Base-by-base conservation (phyloP, 2,113 vertebrate genomes). In the Festucalex cinctus region DNA sequence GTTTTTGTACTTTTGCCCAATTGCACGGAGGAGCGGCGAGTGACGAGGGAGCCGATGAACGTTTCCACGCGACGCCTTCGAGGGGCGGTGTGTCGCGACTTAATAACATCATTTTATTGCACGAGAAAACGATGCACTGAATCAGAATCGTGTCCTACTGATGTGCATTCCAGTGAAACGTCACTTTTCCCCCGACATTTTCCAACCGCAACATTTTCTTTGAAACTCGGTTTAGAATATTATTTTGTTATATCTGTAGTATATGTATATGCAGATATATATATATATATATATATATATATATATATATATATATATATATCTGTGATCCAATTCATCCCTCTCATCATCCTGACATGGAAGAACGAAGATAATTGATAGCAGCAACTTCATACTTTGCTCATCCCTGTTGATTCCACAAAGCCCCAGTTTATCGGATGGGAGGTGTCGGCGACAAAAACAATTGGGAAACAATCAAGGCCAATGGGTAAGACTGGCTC, bases 321-420 rank as follows among this genome's bases (percentile, higher is more conserved):
- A 51, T 17, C 26, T 26, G 19, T 51, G 46, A 66, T 68, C 70
- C 63, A 79, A 86, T 77, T 71, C 63, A 83, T 84, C 83, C 78
- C 72, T 88, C 51, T 88, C 82, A 83, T 86, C 80, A 91, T 78
- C 88, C 86, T 83, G 87, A 91, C 86, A 92, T 85, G 91, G 92
- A 96, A 93, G 92, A 95, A 95, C 80, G 87, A 80, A 91, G 91
- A 92, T 86, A 91, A 92, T 91, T 88, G 86, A 88, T 95, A 97
- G 95, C 95, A 98, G 95, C 95, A 94, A 91, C 96, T 98, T 98
- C 95, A 98, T 98, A 98, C 96, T 99, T 94, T 98, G 96, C 96
- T 94, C 94, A 92, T 95, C 95, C 96, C 95, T 98, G 95, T 98
- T 98, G 96, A 98, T 98, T 98, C 96, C 91, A 92, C 94, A 92